phyloP scores from a whole-genome alignment of 2,888 invertebrate species.

The Mystacides longicornis region DNA sequence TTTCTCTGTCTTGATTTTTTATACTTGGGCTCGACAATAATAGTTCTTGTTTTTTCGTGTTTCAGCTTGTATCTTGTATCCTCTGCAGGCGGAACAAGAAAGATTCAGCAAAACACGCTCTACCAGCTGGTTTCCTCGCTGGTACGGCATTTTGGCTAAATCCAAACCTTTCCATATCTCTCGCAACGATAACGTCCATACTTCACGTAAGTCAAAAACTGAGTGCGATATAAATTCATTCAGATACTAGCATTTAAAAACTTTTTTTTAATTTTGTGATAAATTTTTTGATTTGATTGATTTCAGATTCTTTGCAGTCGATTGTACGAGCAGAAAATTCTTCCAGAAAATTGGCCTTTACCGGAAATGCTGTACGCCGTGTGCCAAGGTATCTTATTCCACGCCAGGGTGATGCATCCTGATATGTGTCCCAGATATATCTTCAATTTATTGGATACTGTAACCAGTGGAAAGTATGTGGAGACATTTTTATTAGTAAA shows the following conservation, averaged over 20 bases:
- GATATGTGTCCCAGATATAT: conserved; percentile 49
- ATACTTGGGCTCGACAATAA: background rate
- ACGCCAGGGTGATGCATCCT: conserved; percentile 47
- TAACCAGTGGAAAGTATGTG: conserved; percentile 46
- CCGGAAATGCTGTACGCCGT: conserved; percentile 44
- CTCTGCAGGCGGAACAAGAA: conserved; percentile 38
- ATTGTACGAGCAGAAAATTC: conserved; percentile 39
- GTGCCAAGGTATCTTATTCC: conserved; percentile 47
- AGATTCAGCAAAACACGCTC: conserved; percentile 42
- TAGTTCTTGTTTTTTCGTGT: conserved; percentile 4
- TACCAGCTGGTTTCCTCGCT: conserved; percentile 50
- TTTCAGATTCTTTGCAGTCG: conserved; percentile 41
- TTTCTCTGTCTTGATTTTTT: background rate
- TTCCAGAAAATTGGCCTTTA: conserved; percentile 34
- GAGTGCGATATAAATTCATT: no score
- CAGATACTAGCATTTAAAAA: no score
- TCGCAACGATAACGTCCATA: conserved; percentile 46
- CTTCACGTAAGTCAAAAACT: conserved; percentile 41
- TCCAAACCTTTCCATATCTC: conserved; percentile 47
- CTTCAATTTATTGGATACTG: conserved; percentile 45
- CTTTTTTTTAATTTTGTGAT: background rate
- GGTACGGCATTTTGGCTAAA: conserved; percentile 46
- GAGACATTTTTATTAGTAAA: conserved; percentile 4
- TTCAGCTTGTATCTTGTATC: conserved; percentile 44
- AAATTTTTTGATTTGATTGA: background rate